Evolutionary conservation across 30 jellyfish, hydroid and myxozoan genomes (phyloP).

Genomic region (Hydra vulgaris): DNA sequence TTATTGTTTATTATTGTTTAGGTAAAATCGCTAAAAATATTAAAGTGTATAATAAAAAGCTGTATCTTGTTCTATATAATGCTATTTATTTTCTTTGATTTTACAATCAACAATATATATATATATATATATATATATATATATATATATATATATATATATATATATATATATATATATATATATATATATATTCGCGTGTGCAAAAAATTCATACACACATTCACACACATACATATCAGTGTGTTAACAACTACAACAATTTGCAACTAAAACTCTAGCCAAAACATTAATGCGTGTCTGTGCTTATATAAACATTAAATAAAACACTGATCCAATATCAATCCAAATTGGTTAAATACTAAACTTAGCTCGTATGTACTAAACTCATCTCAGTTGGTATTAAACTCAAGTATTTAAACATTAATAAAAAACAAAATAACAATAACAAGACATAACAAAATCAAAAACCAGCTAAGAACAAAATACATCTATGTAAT

Average conservation of each 20-base stretch:
- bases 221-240: neutral
- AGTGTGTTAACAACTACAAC: neutral
- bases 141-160: no score
- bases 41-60: neutral
- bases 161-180: no score
- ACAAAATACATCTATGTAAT: neutral
- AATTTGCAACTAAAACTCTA: neutral
- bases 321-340: neutral
- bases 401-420: neutral
- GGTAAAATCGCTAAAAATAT: neutral
- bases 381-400: neutral
- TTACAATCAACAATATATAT: neutral
- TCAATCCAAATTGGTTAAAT: neutral
- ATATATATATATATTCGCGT: neutral
- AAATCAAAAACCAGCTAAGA: neutral
- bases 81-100: neutral
- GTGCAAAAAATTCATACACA: neutral
- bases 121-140: no score
- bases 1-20: neutral
- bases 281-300: neutral
- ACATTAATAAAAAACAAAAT: neutral
- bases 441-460: neutral
- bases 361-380: neutral
- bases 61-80: neutral
- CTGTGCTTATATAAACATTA: neutral